Evolutionary conservation across 2,888 invertebrate species (phyloP).

Genomic region (Mycalesis mineus): DNA sequence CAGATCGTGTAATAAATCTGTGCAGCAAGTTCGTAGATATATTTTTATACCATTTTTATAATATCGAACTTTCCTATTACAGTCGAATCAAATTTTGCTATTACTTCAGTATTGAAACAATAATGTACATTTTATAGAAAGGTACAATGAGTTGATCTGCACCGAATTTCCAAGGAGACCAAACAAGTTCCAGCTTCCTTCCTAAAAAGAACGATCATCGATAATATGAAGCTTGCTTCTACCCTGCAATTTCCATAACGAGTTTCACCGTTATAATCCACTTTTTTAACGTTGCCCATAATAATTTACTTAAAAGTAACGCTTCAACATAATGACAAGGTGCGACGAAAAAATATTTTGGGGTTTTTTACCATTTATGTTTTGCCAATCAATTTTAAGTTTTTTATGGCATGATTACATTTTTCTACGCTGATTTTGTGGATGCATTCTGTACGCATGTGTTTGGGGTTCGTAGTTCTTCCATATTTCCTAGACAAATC

Average conservation of each 20-base stretch:
- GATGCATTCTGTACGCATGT: background rate
- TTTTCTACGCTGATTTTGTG: no score
- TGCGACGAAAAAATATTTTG: background rate
- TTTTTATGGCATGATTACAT: no score
- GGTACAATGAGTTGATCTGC: background rate
- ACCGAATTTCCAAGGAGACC: background rate
- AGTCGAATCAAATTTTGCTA: no score
- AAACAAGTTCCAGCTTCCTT: background rate
- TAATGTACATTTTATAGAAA: background rate
- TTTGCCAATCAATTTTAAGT: background rate
- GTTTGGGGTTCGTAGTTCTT: slow-evolving; percentile 43
- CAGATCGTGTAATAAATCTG: no score
- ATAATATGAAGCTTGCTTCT: background rate
- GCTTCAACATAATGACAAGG: background rate
- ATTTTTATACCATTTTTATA: no score
- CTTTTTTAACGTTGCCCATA: background rate
- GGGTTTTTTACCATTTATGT: background rate
- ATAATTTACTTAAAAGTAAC: slow-evolving; percentile 21
- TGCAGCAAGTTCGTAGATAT: no score
- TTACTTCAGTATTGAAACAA: no score
- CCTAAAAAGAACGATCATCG: background rate
- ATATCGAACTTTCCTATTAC: no score
- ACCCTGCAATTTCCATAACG: slow-evolving; percentile 3
- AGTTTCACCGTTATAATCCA: slow-evolving; percentile 6
- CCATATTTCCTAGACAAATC: slow-evolving; percentile 62